phyloP scores from a whole-genome alignment of 2,113 vertebrate genomes.

The Dasyurus viverrinus region DNA sequence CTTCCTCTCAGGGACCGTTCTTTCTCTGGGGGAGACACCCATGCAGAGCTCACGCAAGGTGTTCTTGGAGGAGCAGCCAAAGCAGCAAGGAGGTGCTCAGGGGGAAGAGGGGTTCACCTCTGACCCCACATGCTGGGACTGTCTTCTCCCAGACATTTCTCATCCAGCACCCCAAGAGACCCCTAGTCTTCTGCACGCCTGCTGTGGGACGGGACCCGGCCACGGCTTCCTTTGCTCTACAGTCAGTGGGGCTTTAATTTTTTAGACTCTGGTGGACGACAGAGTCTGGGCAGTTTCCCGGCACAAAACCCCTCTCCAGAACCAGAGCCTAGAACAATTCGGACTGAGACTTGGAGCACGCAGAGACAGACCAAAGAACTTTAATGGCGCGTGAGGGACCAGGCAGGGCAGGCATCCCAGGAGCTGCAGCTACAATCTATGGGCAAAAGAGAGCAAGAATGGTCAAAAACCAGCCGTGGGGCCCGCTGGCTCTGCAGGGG shows the following conservation, averaged over 20 bases:
- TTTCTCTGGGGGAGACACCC: no score
- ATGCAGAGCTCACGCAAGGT: neutral
- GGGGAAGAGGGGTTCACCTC: no score
- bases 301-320: neutral
- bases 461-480: neutral
- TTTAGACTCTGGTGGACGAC: neutral
- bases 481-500: fast-evolving
- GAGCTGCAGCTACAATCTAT: conserved; percentile 45
- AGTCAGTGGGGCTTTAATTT: neutral
- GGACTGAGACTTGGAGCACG: neutral
- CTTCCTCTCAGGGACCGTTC: no score
- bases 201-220: neutral
- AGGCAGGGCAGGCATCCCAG: neutral
- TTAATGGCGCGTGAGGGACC: neutral
- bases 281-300: neutral
- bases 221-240: neutral
- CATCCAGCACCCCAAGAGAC: neutral
- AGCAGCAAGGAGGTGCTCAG: neutral
- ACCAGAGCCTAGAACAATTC: no score
- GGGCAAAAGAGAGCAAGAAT: neutral
- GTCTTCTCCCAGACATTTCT: no score
- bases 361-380: neutral
- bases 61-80: neutral
- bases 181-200: neutral
- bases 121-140: no score